Conservation (phyloP, 2,888 invertebrate genomes). For the Plutella xylostella region DNA sequence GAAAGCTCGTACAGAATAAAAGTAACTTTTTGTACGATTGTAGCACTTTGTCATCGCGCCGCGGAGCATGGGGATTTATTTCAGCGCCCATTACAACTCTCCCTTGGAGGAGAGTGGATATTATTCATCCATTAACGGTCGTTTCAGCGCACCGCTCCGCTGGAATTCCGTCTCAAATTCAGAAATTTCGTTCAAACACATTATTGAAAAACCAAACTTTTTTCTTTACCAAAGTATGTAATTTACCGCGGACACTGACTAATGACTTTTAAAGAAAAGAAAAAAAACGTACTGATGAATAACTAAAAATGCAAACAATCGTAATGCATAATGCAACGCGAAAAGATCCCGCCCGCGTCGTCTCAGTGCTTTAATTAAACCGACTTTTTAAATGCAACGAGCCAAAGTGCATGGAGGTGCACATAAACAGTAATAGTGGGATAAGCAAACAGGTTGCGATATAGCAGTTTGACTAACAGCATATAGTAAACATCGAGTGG, state of each 20-base stretch:
- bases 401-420: constrained; percentile 11
- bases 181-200: constrained; percentile 44
- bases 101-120: constrained; percentile 20
- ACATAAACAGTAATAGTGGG: constrained; percentile 21
- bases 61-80: constrained; percentile 21
- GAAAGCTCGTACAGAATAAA: not conserved
- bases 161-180: constrained; percentile 37
- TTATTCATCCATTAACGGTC: constrained; percentile 49
- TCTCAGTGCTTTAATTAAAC: not conserved
- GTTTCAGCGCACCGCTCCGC: constrained; percentile 21
- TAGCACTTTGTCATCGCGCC: constrained; percentile 3
- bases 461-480: constrained; percentile 26
- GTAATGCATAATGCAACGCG: not conserved
- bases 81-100: constrained; percentile 33
- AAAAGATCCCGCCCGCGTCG: constrained; percentile 5
- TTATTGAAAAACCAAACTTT: constrained; percentile 39
- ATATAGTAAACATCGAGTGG: constrained; percentile 19
- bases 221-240: too few species aligned
- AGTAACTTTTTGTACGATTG: constrained; percentile 3
- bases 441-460: constrained; percentile 31
- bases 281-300: constrained; percentile 44
- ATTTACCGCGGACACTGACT: too few species aligned
- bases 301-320: constrained; percentile 12
- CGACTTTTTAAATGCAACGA: not conserved
- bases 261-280: not conserved